Percentiles rank a stretch among this genome's conserved stretches.
phyloP scores from a whole-genome alignment of 2,888 invertebrate genomes.

The Coelinius sp. region DNA sequence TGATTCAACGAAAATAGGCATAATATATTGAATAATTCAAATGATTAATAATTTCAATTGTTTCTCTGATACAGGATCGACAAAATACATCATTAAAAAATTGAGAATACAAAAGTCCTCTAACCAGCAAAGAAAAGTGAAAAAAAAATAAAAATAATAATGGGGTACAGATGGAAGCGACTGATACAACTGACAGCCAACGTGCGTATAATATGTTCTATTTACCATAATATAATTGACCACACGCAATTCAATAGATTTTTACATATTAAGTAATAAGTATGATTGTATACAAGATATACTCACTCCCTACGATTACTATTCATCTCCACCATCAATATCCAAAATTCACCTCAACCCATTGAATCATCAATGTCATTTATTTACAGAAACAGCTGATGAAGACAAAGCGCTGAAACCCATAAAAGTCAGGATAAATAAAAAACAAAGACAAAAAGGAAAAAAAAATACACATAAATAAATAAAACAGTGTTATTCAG shows the following conservation, averaged over 20 bases:
- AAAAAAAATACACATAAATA: conserved; percentile 1
- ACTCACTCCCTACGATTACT: not conserved
- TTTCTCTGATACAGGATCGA: conserved; percentile 38
- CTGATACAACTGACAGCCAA: conserved; percentile 43
- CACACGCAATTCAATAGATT: conserved; percentile 69
- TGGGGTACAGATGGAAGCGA: conserved; percentile 9
- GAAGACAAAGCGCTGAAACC: conserved; percentile 3
- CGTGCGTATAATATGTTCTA: conserved; percentile 61
- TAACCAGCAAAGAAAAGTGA: conserved; percentile 34
- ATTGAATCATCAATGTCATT: too few relatives aligned
- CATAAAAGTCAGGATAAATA: not conserved
- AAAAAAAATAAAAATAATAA: conserved; percentile 26
- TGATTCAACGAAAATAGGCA: too few relatives aligned
- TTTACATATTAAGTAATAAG: conserved; percentile 63
- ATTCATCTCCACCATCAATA: not conserved
- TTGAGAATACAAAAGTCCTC: conserved; percentile 29
- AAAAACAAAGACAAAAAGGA: not conserved
- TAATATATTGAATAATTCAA: too few relatives aligned
- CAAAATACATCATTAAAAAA: conserved; percentile 69
- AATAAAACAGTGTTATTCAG: conserved; percentile 26
- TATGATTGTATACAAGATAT: conserved; percentile 53
- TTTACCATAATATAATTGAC: conserved; percentile 71
- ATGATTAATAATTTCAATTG: not conserved
- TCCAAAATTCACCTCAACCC: too few relatives aligned
- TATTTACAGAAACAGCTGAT: not conserved